Evolutionary conservation across 1,140 invertebrate species (phyloP).

Genomic region (Drosophila willistoni): DNA sequence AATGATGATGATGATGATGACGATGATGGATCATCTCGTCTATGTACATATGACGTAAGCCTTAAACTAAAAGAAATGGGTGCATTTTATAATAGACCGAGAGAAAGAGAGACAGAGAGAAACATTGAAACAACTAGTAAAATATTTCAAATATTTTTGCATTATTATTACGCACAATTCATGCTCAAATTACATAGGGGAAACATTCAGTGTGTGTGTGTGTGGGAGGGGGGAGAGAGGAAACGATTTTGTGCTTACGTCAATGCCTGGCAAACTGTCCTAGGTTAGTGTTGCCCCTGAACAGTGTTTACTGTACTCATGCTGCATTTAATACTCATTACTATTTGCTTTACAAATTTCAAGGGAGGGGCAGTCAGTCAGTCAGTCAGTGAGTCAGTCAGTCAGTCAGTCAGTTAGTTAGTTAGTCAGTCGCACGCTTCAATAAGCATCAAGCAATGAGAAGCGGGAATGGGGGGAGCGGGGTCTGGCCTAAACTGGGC

Average conservation of each 20-base stretch:
- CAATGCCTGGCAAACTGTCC: slow-evolving; percentile 28
- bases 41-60: slow-evolving; percentile 23
- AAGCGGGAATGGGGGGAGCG: too few relatives aligned
- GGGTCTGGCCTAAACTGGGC: slow-evolving; percentile 18
- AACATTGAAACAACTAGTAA: background rate
- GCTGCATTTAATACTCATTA: background rate
- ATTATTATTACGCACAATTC: slow-evolving; percentile 9
- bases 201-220: background rate
- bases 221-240: background rate
- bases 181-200: background rate
- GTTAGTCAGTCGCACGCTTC: slow-evolving; percentile 41
- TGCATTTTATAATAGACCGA: slow-evolving; percentile 16
- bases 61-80: background rate
- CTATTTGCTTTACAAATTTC: background rate
- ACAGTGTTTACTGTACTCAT: slow-evolving; percentile 26
- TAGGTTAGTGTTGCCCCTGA: slow-evolving; percentile 47
- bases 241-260: background rate
- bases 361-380: slow-evolving; percentile 5
- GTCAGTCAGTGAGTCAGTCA: background rate
- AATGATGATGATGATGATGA: background rate
- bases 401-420: background rate
- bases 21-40: slow-evolving; percentile 27
- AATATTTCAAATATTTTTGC: slow-evolving; percentile 23
- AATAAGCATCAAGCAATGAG: slow-evolving; percentile 16
- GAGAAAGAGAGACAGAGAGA: background rate